Percentiles rank a stretch among this genome's conserved stretches.
Conservation (phyloP, 1,140 invertebrate species). For the Uloborus diversus region DNA sequence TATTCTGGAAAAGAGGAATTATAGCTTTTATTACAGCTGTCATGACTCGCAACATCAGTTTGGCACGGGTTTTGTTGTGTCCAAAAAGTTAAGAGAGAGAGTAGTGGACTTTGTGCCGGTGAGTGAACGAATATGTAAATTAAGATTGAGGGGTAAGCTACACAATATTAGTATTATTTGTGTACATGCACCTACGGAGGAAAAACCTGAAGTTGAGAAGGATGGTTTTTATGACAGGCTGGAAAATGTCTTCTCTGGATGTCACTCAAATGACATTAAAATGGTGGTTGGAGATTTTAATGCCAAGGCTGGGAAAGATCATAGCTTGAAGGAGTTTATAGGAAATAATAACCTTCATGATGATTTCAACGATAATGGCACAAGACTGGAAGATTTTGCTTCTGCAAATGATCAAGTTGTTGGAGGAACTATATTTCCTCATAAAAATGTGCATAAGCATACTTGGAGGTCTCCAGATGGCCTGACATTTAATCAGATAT, state of each 20-base stretch:
- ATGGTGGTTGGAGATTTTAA: background rate
- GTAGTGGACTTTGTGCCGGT: background rate
- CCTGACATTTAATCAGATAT: constrained; percentile 4
- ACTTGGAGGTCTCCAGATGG: constrained; percentile 4
- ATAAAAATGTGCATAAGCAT: background rate
- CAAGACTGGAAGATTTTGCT: background rate
- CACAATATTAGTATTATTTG: background rate
- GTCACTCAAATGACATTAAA: background rate
- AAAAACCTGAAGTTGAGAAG: background rate
- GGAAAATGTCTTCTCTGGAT: background rate
- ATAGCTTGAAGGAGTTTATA: no score
- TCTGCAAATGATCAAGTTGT: background rate
- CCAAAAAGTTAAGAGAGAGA: background rate
- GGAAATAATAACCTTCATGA: no score
- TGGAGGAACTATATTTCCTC: background rate
- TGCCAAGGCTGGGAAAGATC: background rate
- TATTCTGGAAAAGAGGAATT: background rate
- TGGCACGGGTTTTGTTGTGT: background rate
- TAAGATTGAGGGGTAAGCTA: background rate
- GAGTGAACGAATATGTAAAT: background rate
- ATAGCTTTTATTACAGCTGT: background rate
- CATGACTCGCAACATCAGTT: background rate
- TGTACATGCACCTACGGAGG: background rate
- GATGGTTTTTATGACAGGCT: background rate
- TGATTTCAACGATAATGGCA: background rate